Evolutionary conservation across 2,888 invertebrate species (phyloP).

Genomic region (Drosophila prostipennis): DNA sequence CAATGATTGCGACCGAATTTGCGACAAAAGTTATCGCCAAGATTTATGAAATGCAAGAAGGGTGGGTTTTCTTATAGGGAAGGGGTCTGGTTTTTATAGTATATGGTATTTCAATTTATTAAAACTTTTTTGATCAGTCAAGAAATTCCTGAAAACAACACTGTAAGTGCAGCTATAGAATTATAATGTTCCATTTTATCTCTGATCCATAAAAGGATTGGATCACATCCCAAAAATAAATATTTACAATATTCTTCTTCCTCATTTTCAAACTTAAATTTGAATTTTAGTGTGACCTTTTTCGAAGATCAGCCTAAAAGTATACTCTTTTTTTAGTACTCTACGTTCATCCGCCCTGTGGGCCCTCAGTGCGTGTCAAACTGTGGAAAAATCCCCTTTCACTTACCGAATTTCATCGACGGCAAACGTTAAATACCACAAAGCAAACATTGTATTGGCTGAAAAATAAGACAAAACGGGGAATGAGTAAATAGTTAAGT

Average conservation of each 20-base stretch:
- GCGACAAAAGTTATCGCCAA: conserved; percentile 10
- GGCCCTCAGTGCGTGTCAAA: conserved; percentile 21
- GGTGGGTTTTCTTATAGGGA: neutral
- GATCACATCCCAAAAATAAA: neutral
- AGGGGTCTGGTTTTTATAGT: too few relatives aligned
- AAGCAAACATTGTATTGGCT: conserved; percentile 81
- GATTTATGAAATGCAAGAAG: conserved; percentile 33
- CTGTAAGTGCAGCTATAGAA: too few relatives aligned
- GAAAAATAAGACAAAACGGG: conserved; percentile 59
- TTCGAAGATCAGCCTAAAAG: too few relatives aligned
- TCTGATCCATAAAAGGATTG: neutral
- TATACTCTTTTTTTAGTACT: too few relatives aligned
- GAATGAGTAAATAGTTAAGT: conserved; percentile 12
- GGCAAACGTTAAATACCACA: conserved; percentile 83
- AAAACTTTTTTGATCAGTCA: neutral
- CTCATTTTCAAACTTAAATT: too few relatives aligned
- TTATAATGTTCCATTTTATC: too few relatives aligned
- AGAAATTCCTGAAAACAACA: too few relatives aligned
- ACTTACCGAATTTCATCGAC: conserved; percentile 83
- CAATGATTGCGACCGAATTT: conserved; percentile 4
- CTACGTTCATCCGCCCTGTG: neutral
- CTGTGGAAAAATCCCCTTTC: conserved; percentile 8
- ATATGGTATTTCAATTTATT: too few relatives aligned
- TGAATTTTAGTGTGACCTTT: too few relatives aligned
- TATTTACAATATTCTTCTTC: too few relatives aligned